Percentiles rank a stretch among this genome's conserved stretches.
Conservation (phyloP, 2,888 invertebrate species). For the Epiblema foenella region DNA sequence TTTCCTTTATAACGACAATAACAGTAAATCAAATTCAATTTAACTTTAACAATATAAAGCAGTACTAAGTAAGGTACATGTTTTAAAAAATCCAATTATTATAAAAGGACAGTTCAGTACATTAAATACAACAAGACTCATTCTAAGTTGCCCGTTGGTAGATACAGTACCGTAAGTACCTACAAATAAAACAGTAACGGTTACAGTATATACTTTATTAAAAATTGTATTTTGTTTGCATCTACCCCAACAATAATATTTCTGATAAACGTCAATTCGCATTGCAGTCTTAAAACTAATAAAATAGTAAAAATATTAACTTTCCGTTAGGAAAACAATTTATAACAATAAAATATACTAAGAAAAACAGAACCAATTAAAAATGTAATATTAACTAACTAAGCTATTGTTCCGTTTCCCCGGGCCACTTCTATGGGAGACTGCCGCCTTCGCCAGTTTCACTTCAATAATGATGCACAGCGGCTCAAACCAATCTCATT, state of each 20-base stretch:
- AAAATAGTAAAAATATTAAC: constrained; percentile 32
- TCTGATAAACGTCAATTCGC: constrained; percentile 35
- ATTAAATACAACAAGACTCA: neutral
- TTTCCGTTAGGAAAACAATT: constrained; percentile 22
- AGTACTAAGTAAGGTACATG: too few relatives aligned
- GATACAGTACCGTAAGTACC: too few relatives aligned
- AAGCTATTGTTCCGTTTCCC: neutral
- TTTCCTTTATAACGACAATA: too few relatives aligned
- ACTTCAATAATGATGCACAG: neutral
- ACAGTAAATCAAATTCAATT: too few relatives aligned
- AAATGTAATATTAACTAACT: constrained; percentile 18
- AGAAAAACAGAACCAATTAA: constrained; percentile 16
- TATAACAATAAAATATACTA: constrained; percentile 16
- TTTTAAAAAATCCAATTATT: too few relatives aligned
- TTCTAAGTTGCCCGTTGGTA: neutral
- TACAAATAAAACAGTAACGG: constrained; percentile 54
- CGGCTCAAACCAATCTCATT: neutral
- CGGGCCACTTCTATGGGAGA: neutral
- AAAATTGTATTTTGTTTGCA: constrained; percentile 29
- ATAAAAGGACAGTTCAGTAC: too few relatives aligned
- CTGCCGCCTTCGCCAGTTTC: neutral
- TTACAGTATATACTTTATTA: constrained; percentile 43
- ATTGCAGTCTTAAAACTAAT: constrained; percentile 27
- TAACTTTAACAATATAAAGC: too few relatives aligned
- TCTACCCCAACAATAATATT: constrained; percentile 29